A percentile compares a stretch with the other conserved stretches of the same genome.
These are phyloP conservation scores for Apodemia hepburni DNA, from an alignment of 2,888 invertebrate species.

Conservation along the genomic window DNA sequence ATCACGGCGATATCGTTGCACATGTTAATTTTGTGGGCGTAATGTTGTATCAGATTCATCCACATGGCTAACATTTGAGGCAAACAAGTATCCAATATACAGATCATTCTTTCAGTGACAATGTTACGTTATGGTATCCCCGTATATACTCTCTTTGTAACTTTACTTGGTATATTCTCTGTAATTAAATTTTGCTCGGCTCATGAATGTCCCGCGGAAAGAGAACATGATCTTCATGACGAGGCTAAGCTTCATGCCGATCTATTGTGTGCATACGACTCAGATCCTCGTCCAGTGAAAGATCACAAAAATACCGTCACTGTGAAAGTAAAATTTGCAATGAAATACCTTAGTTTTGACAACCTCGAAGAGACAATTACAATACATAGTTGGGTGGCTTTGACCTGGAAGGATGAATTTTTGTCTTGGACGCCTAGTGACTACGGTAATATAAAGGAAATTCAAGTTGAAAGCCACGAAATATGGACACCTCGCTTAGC, in stretches of 20 bases:
- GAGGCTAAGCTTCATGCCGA: conserved; percentile 70
- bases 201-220: conserved; percentile 41
- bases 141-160: background rate
- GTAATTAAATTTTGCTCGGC: background rate
- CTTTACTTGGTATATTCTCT: conserved; percentile 6
- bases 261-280: conserved; percentile 79
- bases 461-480: conserved; percentile 83
- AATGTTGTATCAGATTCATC: conserved; percentile 43
- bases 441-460: conserved; percentile 81
- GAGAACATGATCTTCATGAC: conserved; percentile 43
- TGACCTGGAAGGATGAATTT: conserved; percentile 83
- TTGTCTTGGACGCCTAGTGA: conserved; percentile 85
- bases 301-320: conserved; percentile 70
- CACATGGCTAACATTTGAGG: conserved; percentile 19
- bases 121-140: conserved; percentile 39
- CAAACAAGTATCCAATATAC: background rate
- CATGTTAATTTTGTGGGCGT: conserved; percentile 48
- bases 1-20: no score
- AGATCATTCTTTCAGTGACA: conserved; percentile 36
- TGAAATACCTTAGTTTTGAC: conserved; percentile 78
- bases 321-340: conserved; percentile 74
- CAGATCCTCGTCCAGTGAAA: conserved; percentile 73
- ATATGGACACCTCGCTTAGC: conserved; percentile 90
- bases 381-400: conserved; percentile 76
- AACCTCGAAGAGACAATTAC: conserved; percentile 66